Evolutionary conservation across 2,888 invertebrate genomes (phyloP), one percentile per base, ranked within the genome.

Genomic region (Ennomos quercinarius): DNA sequence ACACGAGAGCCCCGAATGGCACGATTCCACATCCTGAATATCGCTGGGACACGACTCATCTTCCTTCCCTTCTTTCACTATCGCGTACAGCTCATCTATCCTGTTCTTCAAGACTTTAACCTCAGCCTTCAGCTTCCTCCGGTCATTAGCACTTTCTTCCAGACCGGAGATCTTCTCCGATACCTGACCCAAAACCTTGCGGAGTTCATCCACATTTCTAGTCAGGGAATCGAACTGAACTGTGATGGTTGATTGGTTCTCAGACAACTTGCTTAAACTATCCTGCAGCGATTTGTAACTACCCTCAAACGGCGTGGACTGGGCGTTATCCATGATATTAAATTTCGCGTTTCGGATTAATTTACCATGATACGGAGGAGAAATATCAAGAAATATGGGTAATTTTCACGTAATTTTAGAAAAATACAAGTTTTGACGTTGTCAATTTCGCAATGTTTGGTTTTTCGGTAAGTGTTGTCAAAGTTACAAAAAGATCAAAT

Each of bases 21-120:
- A 82, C 0, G 91, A 91, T 49, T 91, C 91, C 0, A 80, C 70
- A 8, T 90, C 90, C 2, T 80, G 81, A 0, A 81, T 76, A 38
- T 86, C 86, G 8, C 83, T 83, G 0, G 74, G 69, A 6, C 71
- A 60, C 0, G 84, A 85, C 4, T 77, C 78, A 0, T 89, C 87
- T 12, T 89, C 89, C 37, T 89, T 89, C 0, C 85, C 89, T 0
- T 90, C 88, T 53, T 89, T 89, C 4, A 89, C 86, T 8, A 87
- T 83, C 1, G 78, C 76, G 41, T 78, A 89, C 2, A 91, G 63
- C 44, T 91, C 89, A 41, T 91, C 88, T 55, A 91, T 81, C 49
- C 86, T 76, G 8, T 60, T 80, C 76, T 83, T 89, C 58, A 91
- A 43, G 1, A 70, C 52, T 35, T 76, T 85, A 0, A 91, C 71